Base-by-base conservation (phyloP, 2,113 vertebrate species). In the Cololabis saira region DNA sequence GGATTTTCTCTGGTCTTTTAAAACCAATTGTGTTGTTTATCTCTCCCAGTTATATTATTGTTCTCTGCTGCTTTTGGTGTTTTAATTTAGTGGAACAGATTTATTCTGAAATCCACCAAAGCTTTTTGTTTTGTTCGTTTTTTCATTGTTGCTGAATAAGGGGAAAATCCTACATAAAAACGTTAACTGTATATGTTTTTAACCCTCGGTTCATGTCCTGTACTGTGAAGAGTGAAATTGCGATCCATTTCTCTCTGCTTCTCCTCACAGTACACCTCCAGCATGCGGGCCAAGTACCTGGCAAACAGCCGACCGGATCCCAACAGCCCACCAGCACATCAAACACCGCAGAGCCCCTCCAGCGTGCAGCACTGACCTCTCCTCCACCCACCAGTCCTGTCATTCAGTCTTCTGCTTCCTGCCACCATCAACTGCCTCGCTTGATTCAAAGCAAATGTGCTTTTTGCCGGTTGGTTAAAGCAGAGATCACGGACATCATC, bases 281-380 rank as follows among this genome's bases (percentile, higher is more conserved):
- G 98, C 94, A 99, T 99, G 98, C 95, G 97, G 92, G 97, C 96
- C 56, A 99, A 99, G 93, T 99, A 99, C 94, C 95, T 99, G 89
- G 98, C 98, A 88, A 98, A 96, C 84, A 95, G 95, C 91, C 95
- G 93, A 43, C 83, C 90, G 3, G 94, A 94, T 53, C 92, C 94
- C 82, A 94, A 90, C 93, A 93, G 12, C 70, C 56, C 90, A 14
- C 65, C 85, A 0, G 67, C 93, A 56, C 94, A 94, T 82, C 95
- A 94, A 90, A 90, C 63, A 7, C 27, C 41, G 5, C 56, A 7
- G 59, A 24, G 27, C 15, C 30, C 18, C 0, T 24, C 59, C 45
- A 8, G 57, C 33, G 71, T 40, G 47, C 49, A 53, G 53, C 71
- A 12, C 51, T 49, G 51, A 69, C 17, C 3, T 45, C 65, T 12